Conservation (phyloP, 2,113 vertebrate genomes). For the Tauraco erythrolophus region DNA sequence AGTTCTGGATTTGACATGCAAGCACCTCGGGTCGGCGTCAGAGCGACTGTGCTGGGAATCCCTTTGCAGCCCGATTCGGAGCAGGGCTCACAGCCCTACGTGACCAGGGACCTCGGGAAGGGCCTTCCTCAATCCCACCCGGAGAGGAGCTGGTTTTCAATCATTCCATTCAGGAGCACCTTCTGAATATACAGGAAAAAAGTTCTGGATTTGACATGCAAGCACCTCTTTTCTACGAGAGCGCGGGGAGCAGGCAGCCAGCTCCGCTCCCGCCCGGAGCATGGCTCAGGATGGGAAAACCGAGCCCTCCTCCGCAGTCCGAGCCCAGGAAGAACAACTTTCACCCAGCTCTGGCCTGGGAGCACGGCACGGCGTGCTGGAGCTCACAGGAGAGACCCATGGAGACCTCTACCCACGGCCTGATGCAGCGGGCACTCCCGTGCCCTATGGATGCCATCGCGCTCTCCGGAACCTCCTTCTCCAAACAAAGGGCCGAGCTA, state of each 20-base stretch:
- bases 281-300: not conserved
- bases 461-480: not conserved
- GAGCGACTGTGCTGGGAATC: not conserved
- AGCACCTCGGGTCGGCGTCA: too few species aligned
- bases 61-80: not conserved
- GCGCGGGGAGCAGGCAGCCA: not conserved
- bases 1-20: not conserved
- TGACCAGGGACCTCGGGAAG: accelerated
- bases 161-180: not conserved
- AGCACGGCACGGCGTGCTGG: not conserved
- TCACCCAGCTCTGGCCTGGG: not conserved
- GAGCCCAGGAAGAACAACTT: not conserved
- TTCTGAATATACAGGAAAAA: not conserved
- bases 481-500: not conserved
- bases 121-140: not conserved
- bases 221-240: not conserved
- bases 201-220: not conserved
- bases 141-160: not conserved
- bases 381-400: not conserved
- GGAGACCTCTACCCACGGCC: not conserved
- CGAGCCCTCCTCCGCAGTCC: not conserved
- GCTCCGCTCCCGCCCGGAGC: too few species aligned
- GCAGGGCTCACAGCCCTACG: not conserved
- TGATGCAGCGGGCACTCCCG: accelerated
- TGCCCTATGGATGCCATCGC: accelerated